phyloP scores from a whole-genome alignment of 2,888 invertebrate species.

The Tiphia femorata region DNA sequence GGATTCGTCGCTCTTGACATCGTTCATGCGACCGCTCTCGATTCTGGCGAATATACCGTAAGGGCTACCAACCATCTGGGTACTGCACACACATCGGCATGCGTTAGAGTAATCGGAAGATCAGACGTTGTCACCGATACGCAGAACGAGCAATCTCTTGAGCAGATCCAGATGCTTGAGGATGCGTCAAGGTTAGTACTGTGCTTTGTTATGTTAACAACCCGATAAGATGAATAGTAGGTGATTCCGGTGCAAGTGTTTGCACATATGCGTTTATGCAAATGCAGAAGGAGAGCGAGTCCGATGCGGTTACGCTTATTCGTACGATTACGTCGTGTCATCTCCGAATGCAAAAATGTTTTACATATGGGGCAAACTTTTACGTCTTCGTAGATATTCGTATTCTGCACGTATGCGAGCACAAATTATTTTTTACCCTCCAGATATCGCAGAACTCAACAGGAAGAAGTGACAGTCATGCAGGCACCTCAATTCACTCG shows the following conservation, averaged over 20 bases:
- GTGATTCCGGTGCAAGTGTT: no score
- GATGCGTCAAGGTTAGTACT: constrained; percentile 75
- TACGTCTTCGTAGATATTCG: no score
- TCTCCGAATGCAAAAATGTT: no score
- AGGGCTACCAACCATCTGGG: constrained; percentile 95
- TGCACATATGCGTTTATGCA: no score
- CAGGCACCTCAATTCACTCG: constrained; percentile 91
- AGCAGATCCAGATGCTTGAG: constrained; percentile 92
- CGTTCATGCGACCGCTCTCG: constrained; percentile 91
- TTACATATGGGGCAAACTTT: no score
- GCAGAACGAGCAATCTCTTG: constrained; percentile 91
- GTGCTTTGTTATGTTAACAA: neutral
- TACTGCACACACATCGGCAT: constrained; percentile 90
- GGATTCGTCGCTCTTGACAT: constrained; percentile 98
- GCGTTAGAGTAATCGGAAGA: constrained; percentile 86
- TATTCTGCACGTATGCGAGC: neutral
- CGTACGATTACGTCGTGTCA: no score
- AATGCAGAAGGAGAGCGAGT: no score
- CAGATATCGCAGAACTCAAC: constrained; percentile 75
- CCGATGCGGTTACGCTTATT: no score
- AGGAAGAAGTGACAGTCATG: constrained; percentile 86
- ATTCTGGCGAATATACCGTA: constrained; percentile 95
- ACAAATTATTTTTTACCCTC: neutral
- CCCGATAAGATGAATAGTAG: no score
- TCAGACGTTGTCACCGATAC: constrained; percentile 89